Conservation (phyloP, 2,113 vertebrate species). For the Lethenteron reissneri region DNA sequence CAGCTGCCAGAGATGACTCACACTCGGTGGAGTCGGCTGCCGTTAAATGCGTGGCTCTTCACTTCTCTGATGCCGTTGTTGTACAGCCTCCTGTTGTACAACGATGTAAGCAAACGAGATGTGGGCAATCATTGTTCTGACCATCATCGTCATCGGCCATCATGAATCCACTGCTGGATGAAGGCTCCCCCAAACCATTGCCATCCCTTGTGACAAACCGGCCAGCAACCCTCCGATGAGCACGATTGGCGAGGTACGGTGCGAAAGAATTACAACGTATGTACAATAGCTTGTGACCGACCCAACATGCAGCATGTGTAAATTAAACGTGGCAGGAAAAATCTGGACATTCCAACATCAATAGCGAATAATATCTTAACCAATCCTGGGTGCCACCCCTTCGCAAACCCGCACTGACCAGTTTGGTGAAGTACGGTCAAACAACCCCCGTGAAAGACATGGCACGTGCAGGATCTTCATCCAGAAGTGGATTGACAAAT, state of each 20-base stretch:
- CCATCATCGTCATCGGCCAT: constrained; percentile 12
- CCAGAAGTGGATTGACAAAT: no score
- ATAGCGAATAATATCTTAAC: no score
- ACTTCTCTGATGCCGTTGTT: constrained; percentile 73
- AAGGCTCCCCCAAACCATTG: constrained; percentile 4
- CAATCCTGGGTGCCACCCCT: no score
- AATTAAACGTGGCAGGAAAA: no score
- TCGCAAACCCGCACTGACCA: no score
- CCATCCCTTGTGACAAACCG: constrained; percentile 13
- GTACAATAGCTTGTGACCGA: constrained; percentile 16
- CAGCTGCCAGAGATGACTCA: constrained; percentile 21
- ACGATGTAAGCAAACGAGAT: constrained; percentile 11
- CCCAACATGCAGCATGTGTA: constrained; percentile 16
- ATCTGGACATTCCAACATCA: no score
- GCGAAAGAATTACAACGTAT: constrained; percentile 16
- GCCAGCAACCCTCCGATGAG: constrained; percentile 16
- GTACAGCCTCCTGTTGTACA: constrained; percentile 46
- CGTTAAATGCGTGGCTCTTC: constrained; percentile 63
- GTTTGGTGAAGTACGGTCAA: no score
- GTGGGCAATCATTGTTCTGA: constrained; percentile 12
- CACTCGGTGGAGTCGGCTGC: constrained; percentile 59
- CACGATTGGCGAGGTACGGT: constrained; percentile 23
- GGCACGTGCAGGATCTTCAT: no score
- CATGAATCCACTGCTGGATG: no score
- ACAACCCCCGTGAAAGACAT: no score